Percentiles rank a stretch among this genome's conserved stretches.
These are phyloP conservation scores for Callyntrura guangdongensis DNA, from an alignment of 2,888 invertebrate species.

Conservation along the genomic window DNA sequence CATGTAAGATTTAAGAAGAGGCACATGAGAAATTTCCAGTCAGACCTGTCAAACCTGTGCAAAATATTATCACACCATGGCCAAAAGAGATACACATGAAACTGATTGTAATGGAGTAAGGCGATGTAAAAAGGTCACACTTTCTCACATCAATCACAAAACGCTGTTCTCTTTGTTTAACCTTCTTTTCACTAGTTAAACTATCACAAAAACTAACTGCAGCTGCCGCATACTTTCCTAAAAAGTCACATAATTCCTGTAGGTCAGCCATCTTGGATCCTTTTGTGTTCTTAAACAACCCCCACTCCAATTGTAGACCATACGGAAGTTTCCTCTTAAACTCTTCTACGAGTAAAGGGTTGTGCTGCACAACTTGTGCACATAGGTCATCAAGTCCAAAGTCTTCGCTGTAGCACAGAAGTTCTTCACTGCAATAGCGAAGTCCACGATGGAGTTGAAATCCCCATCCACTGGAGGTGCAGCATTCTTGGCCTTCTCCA, in stretches of 20 bases:
- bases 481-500: not conserved
- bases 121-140: too few species aligned
- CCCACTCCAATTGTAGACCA: not conserved
- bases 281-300: not conserved
- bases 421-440: constrained; percentile 23
- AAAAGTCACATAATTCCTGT: not conserved
- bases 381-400: too few species aligned
- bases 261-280: too few species aligned
- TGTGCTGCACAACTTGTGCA: too few species aligned
- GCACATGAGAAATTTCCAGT: too few species aligned
- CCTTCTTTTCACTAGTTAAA: not conserved
- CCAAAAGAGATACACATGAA: too few species aligned
- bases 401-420: not conserved
- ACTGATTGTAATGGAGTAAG: too few species aligned
- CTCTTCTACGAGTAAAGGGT: not conserved
- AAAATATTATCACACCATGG: too few species aligned
- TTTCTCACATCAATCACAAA: too few species aligned
- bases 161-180: too few species aligned
- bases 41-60: too few species aligned
- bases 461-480: not conserved
- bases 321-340: constrained; percentile 7
- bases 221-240: not conserved
- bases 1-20: too few species aligned
- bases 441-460: not conserved
- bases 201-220: not conserved